phyloP scores from a whole-genome alignment of 1,140 invertebrate species.

The Schlechtendalia chinensis region DNA sequence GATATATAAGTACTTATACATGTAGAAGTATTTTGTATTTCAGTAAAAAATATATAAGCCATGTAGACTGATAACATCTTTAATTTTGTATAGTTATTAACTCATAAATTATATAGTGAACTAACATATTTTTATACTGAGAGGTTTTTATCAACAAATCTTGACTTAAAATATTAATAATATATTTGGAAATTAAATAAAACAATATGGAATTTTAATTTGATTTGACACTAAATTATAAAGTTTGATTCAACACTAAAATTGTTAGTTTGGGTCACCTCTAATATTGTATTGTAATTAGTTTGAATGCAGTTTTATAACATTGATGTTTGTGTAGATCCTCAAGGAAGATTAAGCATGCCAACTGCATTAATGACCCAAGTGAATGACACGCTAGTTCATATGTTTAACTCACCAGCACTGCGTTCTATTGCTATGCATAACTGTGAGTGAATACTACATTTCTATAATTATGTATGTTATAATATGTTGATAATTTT shows the following conservation, averaged over 20 bases:
- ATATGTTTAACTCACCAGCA: constrained; percentile 21
- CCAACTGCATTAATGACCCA: neutral
- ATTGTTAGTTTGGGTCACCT: neutral
- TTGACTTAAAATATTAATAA: too few species aligned
- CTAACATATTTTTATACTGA: too few species aligned
- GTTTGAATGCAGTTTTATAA: neutral
- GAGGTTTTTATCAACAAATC: too few species aligned
- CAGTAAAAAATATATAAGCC: too few species aligned
- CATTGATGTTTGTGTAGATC: constrained; percentile 1
- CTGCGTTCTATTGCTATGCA: neutral
- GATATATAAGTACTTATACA: too few species aligned
- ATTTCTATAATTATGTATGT: neutral
- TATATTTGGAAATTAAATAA: too few species aligned
- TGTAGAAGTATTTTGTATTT: too few species aligned
- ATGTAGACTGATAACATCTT: too few species aligned
- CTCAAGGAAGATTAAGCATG: neutral
- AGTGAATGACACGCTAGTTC: neutral
- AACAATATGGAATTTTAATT: too few species aligned
- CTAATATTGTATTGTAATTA: neutral
- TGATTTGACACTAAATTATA: too few species aligned
- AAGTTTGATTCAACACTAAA: neutral
- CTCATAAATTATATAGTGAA: too few species aligned
- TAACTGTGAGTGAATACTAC: constrained; percentile 1
- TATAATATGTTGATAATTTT: neutral
- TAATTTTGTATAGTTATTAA: too few species aligned